These are phyloP conservation scores for Mesaphorura yosii DNA, from an alignment of 1,140 invertebrate genomes.

Conservation along the genomic window DNA sequence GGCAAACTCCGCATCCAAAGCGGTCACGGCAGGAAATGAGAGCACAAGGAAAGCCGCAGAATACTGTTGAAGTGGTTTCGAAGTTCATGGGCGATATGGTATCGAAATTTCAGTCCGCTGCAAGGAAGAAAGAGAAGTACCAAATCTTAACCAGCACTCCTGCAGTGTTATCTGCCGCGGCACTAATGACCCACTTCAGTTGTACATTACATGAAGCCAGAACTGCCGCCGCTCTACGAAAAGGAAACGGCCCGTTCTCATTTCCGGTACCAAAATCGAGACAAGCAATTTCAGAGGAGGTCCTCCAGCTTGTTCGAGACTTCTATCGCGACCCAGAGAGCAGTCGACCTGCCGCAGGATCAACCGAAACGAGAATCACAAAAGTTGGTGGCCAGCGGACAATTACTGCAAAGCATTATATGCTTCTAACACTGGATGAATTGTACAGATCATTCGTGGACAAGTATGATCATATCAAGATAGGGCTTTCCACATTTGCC, in stretches of 20 bases:
- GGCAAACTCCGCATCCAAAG: too few species aligned
- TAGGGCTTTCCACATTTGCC: neutral
- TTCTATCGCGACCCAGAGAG: neutral
- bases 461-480: neutral
- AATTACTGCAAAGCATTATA: neutral
- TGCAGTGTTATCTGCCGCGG: neutral
- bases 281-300: neutral
- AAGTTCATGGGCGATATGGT: too few species aligned
- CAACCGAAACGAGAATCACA: neutral
- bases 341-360: neutral
- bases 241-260: neutral
- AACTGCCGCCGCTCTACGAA: neutral
- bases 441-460: neutral
- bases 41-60: too few species aligned
- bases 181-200: neutral
- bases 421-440: neutral
- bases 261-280: neutral
- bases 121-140: neutral
- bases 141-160: neutral
- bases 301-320: neutral
- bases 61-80: too few species aligned
- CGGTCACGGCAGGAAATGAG: too few species aligned
- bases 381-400: neutral
- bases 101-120: neutral
- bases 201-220: neutral